Evolutionary conservation across 2,797 vertebrate species (phyloP), one percentile per base, ranked within the genome.

Genomic region (Pseudotriccus pelzelni): DNA sequence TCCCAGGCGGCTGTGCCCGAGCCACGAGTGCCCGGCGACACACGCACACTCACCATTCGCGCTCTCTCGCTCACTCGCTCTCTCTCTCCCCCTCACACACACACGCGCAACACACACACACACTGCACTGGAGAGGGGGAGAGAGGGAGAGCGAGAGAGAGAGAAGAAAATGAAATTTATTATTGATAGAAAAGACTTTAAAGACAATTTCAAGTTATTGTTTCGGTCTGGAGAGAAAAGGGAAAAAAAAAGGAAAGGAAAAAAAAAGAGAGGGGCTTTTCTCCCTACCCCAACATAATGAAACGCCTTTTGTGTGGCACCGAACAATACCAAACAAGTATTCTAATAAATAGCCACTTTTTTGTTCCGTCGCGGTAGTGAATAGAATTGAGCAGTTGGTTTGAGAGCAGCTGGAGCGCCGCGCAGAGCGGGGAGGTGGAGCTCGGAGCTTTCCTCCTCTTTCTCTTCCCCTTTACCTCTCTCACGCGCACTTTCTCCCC

Each of bases 171-270:
- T 98, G 98, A 98, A 99, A 99, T 99, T 99, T 99, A 99, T 99
- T 99, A 98, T 97, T 96, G 97, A 97, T 98, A 98, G 98, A 94
- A 98, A 97, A 98, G 98, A 99, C 98, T 98, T 98, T 98, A 98
- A 98, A 99, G 98, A 99, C 99, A 99, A 99, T 99, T 99, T 99
- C 98, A 98, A 99, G 98, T 99, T 99, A 99, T 99, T 99, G 99
- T 99, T 99, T 99, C 99, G 98, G 98, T 98, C 98, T 96, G 97
- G 96, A 97, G 89, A 95, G 75, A 93, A 93, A 98, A 98, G 70
- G 37, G 20, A 28, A 62, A 60, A 64, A 67, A 77, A 70, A 43
- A 25, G 18, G 32, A 4, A 46, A 8, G 2, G 7, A 1, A 2
- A 12, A 69, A 55, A 89, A 87, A 80, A 58, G 36, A 89, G 78